phyloP scores from a whole-genome alignment of 2,113 vertebrate genomes.

The Crotalus viridis region DNA sequence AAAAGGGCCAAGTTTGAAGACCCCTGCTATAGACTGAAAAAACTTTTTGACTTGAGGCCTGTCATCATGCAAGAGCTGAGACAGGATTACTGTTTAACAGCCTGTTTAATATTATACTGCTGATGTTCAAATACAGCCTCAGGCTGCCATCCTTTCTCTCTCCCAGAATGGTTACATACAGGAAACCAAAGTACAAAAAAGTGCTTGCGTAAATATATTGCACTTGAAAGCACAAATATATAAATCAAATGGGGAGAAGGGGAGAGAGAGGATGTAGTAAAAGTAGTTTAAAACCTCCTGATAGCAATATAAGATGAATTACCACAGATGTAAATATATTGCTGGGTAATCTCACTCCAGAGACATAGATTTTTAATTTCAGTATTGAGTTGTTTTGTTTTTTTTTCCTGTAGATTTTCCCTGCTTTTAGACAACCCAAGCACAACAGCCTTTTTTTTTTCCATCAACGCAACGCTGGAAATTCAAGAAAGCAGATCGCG shows the following conservation, averaged over 20 bases:
- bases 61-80: neutral
- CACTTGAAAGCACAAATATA: constrained; percentile 14
- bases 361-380: neutral
- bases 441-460: neutral
- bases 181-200: neutral
- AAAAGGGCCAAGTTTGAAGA: too few relatives aligned
- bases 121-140: neutral
- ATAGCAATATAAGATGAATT: constrained; percentile 2
- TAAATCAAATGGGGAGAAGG: constrained; percentile 4
- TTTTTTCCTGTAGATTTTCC: neutral
- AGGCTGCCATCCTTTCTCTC: neutral
- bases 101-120: neutral
- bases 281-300: constrained; percentile 16
- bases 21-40: too few relatives aligned
- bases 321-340: constrained; percentile 17
- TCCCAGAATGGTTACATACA: neutral
- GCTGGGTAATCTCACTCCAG: neutral
- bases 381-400: neutral
- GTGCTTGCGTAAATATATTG: neutral
- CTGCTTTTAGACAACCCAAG: neutral
- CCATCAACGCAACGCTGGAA: neutral
- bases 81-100: neutral
- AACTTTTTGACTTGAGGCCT: neutral
- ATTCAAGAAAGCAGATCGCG: neutral
- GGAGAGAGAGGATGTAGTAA: neutral